Evolutionary conservation across 2,113 vertebrate species (phyloP).

Genomic region (Harpagus bidentatus): DNA sequence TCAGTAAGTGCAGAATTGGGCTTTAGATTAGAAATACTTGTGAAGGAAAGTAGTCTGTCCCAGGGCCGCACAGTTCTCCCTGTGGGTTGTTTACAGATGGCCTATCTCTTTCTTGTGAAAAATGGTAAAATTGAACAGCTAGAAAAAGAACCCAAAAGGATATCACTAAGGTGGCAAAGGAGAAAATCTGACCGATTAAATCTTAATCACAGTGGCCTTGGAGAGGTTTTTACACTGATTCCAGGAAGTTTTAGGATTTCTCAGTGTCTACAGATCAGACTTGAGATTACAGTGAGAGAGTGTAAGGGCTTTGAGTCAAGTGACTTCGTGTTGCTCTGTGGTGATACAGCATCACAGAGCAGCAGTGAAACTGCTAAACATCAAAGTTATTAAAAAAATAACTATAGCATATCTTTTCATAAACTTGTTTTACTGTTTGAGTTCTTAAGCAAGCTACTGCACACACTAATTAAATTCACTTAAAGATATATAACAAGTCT

Average conservation of each 20-base stretch:
- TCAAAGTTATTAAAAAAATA: background rate
- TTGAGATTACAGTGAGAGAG: background rate
- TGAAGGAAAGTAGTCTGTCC: background rate
- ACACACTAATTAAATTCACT: background rate
- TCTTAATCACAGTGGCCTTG: background rate
- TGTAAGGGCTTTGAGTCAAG: background rate
- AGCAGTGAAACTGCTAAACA: background rate
- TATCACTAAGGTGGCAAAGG: background rate
- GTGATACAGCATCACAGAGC: background rate
- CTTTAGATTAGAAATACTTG: background rate
- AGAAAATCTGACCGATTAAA: background rate
- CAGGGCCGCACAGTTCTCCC: background rate
- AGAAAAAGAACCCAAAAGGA: background rate
- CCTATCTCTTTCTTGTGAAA: background rate
- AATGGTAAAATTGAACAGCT: background rate
- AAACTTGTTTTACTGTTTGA: background rate
- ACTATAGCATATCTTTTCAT: background rate
- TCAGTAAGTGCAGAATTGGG: background rate
- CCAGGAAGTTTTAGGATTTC: background rate
- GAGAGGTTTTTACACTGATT: background rate
- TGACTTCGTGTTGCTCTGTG: background rate
- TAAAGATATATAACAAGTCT: background rate
- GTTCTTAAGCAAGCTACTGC: background rate
- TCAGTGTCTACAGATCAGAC: background rate
- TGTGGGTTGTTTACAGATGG: accelerated